Evolutionary conservation across 2,113 vertebrate species (phyloP).

Genomic region (Nipponia nippon): DNA sequence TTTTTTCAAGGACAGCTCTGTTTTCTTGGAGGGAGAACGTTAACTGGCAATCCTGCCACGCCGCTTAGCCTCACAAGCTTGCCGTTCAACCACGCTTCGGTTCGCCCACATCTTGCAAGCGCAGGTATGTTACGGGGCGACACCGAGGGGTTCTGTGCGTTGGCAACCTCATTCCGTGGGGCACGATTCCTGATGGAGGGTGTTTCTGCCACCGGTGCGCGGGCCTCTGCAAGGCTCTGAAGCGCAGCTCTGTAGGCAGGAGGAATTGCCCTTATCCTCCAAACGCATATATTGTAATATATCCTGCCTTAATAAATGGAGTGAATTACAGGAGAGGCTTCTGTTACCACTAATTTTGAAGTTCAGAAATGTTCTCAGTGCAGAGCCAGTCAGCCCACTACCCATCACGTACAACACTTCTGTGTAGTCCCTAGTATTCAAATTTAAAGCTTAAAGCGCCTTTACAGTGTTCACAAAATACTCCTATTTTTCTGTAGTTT

Average conservation of each 20-base stretch:
- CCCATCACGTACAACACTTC: fast-evolving
- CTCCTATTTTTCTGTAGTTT: neutral
- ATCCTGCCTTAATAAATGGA: neutral
- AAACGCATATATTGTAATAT: neutral
- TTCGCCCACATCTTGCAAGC: neutral
- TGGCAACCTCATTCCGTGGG: neutral
- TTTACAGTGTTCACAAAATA: neutral
- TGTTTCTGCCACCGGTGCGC: neutral
- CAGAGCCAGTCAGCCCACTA: neutral
- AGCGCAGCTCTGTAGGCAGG: neutral
- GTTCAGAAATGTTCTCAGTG: neutral
- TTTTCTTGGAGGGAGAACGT: neutral
- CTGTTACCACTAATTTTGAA: neutral
- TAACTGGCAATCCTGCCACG: neutral
- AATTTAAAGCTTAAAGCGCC: neutral
- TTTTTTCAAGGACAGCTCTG: neutral
- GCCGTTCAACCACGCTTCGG: neutral
- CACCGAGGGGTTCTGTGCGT: neutral
- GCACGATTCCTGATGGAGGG: fast-evolving
- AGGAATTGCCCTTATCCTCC: neutral
- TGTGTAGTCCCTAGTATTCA: neutral
- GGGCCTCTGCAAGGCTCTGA: neutral
- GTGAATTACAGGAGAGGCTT: neutral
- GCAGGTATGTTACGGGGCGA: neutral
- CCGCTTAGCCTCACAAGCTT: neutral